A percentile compares a stretch with the other conserved stretches of the same genome.
Conservation (phyloP, 1,140 invertebrate species). For the Laupala kohalensis region DNA sequence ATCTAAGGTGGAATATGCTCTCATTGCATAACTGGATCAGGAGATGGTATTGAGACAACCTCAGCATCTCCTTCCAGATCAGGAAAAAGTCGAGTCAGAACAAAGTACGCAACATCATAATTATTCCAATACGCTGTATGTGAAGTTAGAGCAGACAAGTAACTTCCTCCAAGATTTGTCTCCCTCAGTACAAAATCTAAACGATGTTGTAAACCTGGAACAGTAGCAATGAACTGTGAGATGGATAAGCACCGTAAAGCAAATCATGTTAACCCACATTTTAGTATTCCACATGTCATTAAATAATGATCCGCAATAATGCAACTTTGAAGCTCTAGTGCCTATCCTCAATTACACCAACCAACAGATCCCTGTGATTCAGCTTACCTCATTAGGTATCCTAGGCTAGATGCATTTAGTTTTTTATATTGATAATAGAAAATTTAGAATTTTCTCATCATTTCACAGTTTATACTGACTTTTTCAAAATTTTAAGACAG, state of each 20-base stretch:
- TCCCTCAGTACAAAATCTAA: slow-evolving; percentile 51
- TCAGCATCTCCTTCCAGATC: slow-evolving; percentile 26
- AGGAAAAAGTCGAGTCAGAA: slow-evolving; percentile 48
- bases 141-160: slow-evolving; percentile 50
- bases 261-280: not conserved
- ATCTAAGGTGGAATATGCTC: too few species aligned
- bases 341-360: not conserved
- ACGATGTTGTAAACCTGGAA: slow-evolving; percentile 44
- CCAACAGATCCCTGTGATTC: too few species aligned
- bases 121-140: slow-evolving; percentile 61
- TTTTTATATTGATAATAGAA: too few species aligned
- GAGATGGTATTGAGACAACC: not conserved
- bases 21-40: too few species aligned
- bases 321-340: not conserved
- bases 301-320: not conserved
- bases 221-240: too few species aligned
- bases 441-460: too few species aligned
- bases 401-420: too few species aligned
- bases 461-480: too few species aligned
- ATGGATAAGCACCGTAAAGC: not conserved
- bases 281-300: not conserved
- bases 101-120: slow-evolving; percentile 54
- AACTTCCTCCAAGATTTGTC: slow-evolving; percentile 40
- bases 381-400: too few species aligned
- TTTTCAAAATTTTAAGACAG: too few species aligned